phyloP scores from a whole-genome alignment of 2,797 vertebrate species.

The Semotilus atromaculatus region DNA sequence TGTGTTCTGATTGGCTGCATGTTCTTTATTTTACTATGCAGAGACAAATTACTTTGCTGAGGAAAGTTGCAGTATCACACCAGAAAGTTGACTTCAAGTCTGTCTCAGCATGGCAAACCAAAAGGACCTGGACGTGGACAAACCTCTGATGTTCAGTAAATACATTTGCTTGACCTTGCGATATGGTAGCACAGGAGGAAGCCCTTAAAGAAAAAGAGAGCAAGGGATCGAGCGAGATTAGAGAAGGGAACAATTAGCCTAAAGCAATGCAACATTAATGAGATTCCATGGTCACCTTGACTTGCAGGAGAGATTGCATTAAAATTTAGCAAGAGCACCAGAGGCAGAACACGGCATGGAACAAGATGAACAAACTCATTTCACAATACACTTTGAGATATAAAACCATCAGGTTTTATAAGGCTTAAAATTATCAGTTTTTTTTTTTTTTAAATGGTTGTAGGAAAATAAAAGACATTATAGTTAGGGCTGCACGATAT shows the following conservation, averaged over 20 bases:
- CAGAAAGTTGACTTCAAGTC: background rate
- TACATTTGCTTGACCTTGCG: background rate
- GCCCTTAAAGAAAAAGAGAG: background rate
- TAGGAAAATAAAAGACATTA: background rate
- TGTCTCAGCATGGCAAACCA: constrained; percentile 2
- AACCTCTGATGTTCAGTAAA: constrained; percentile 14
- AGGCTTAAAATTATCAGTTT: no score
- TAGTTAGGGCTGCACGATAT: background rate
- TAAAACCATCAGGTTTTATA: no score
- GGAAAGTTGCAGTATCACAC: background rate
- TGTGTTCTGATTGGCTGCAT: background rate
- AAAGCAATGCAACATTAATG: constrained; percentile 44
- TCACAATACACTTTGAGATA: background rate
- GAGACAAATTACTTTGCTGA: background rate
- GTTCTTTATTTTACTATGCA: background rate
- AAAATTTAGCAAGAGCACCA: constrained; percentile 1
- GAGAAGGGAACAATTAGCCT: constrained; percentile 26
- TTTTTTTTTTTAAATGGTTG: no score
- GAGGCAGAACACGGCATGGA: background rate
- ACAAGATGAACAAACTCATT: constrained; percentile 4
- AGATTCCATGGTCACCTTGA: constrained; percentile 44
- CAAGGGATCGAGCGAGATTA: constrained; percentile 5
- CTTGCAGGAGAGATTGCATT: constrained; percentile 12
- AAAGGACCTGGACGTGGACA: background rate
- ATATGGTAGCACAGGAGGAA: background rate